Evolutionary conservation across 2,888 invertebrate species (phyloP).

Genomic region (Anthophora plumipes): DNA sequence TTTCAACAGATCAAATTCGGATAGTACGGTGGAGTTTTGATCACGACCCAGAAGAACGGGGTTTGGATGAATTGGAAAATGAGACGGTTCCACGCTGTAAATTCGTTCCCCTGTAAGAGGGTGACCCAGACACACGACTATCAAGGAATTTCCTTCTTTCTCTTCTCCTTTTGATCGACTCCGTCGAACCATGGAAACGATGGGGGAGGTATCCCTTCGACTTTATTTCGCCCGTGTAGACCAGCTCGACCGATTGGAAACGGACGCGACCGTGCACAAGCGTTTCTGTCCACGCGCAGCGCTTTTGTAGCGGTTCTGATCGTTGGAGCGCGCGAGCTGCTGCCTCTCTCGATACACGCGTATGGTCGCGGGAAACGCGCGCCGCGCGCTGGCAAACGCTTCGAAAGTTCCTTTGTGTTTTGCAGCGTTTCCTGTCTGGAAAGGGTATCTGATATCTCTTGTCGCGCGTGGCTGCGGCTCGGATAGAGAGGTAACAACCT

Average conservation of each 20-base stretch:
- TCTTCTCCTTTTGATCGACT: slow-evolving; percentile 63
- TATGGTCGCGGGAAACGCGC: slow-evolving; percentile 39
- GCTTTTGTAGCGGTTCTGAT: slow-evolving; percentile 48
- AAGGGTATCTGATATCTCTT: slow-evolving; percentile 42
- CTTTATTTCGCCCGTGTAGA: slow-evolving; percentile 30
- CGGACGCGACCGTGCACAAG: slow-evolving; percentile 13
- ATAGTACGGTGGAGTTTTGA: slow-evolving; percentile 71
- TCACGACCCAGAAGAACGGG: slow-evolving; percentile 72
- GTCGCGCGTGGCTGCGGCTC: slow-evolving; percentile 18
- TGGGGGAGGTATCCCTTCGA: slow-evolving; percentile 50
- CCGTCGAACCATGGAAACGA: slow-evolving; percentile 20
- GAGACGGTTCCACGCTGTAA: slow-evolving; percentile 43
- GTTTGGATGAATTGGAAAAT: slow-evolving; percentile 73
- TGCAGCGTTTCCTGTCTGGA: slow-evolving; percentile 36
- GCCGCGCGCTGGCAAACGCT: slow-evolving; percentile 32
- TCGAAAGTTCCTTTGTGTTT: slow-evolving; percentile 47
- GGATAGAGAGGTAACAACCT: slow-evolving; percentile 7
- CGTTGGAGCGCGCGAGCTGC: slow-evolving; percentile 42
- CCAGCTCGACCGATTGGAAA: slow-evolving; percentile 62
- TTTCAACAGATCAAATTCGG: slow-evolving; percentile 76
- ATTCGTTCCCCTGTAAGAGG: slow-evolving; percentile 66
- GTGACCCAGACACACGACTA: background rate
- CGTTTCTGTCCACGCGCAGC: slow-evolving; percentile 4
- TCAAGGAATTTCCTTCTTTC: slow-evolving; percentile 49
- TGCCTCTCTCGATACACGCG: slow-evolving; percentile 42